Evolutionary conservation across 92 coral and sea anemone genomes (phyloP), one percentile per base, ranked within the genome.

Genomic region (Umimayanthus chanpuru): DNA sequence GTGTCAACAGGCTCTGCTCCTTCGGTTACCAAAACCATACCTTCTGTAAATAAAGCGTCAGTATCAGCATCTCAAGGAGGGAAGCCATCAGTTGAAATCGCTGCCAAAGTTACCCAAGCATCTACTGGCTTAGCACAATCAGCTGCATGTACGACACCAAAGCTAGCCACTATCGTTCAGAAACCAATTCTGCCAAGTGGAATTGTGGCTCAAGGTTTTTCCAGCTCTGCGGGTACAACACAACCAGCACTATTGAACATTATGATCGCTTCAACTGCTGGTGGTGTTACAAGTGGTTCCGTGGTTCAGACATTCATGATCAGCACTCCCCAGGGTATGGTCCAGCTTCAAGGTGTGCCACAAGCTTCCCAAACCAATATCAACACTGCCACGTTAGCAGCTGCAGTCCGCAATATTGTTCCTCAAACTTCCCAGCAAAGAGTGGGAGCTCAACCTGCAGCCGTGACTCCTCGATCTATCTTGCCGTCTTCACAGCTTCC

Each of bases 401-500:
- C 41, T 38, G 43, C 87, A 41, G 76, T 65, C 14, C 58, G 86
- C 39, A 39, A 71, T 40, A 25, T 66, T 1, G 56, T 71, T 26
- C 87, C 76, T 0, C 89, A 70, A 49, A 38, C 85, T 47, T 72
- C 67, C 61, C 87, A 86, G 9, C 58, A 65, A 74, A 66, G 77
- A 75, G 4, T 12, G 3, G 79, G 79, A 75, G 44, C 53, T 20
- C 79, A 75, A 9, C 93, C 81, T 20, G 81, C 79, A 25, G 90
- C 92, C 21, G 67, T 89, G 20, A 89, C 87, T 40, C 90, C 95
- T 26, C 81, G 89, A 29, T 3, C 90, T 30, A 55, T 91, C 66
- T 90, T 88, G 20, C 77, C 88, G 18, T 38, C 93, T n/a, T 61
- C 89, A 67, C 94, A 85, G 86, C 29, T 88, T 64, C 83, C 94